phyloP scores from a whole-genome alignment of 2,113 vertebrate genomes.

The Eupsittula cactorum region DNA sequence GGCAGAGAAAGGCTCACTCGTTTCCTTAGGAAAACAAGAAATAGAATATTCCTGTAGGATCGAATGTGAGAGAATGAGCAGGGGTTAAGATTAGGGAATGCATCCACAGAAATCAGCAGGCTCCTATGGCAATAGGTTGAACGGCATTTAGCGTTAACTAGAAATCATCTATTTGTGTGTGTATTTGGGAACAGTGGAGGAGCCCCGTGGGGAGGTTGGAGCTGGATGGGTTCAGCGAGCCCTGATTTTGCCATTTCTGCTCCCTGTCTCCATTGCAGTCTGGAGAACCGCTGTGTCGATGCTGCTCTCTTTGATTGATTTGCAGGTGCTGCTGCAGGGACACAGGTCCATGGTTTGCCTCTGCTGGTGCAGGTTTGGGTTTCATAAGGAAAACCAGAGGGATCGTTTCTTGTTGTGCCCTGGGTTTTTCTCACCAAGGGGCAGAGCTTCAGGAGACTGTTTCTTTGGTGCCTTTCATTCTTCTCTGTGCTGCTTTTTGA shows the following conservation, averaged over 20 bases:
- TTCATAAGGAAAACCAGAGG: not conserved
- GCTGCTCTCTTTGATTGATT: not conserved
- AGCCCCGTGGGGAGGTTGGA: not conserved
- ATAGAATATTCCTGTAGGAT: not conserved
- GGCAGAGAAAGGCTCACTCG: not conserved
- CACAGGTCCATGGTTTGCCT: not conserved
- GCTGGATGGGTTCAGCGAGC: not conserved
- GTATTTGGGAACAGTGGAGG: not conserved
- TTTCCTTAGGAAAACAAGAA: not conserved
- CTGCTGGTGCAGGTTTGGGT: not conserved
- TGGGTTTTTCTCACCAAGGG: not conserved
- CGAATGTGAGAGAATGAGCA: not conserved
- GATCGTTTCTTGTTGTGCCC: not conserved
- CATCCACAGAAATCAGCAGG: not conserved
- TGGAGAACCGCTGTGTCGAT: not conserved
- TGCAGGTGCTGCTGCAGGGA: not conserved
- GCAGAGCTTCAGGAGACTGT: not conserved
- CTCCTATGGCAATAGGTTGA: not conserved
- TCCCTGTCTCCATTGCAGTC: not conserved
- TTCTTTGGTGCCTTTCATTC: not conserved
- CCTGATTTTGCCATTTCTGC: not conserved
- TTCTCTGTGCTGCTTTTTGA: not conserved
- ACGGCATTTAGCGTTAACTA: fast-evolving
- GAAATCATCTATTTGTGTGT: fast-evolving
- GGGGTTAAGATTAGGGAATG: not conserved